A percentile compares a stretch with the other conserved stretches of the same genome.
phyloP scores from a whole-genome alignment of 2,797 vertebrate genomes.

The Adelosebastes latens region DNA sequence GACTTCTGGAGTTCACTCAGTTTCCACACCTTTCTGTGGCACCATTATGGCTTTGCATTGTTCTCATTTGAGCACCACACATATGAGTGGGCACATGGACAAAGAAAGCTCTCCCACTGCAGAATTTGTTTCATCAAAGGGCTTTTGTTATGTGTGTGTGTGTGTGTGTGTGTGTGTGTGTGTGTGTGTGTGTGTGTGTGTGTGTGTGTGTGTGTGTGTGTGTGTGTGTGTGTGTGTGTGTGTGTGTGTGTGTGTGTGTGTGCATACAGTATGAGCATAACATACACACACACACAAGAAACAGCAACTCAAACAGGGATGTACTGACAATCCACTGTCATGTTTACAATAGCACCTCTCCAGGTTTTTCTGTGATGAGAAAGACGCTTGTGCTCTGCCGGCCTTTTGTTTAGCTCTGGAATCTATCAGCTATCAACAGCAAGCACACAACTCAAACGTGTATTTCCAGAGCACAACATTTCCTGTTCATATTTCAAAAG shows the following conservation, averaged over 20 bases:
- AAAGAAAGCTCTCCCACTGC: slow-evolving; percentile 74
- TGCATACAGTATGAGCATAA: slow-evolving; percentile 58
- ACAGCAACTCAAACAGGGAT: slow-evolving; percentile 65
- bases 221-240: slow-evolving; percentile 24
- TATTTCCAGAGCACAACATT: slow-evolving; percentile 16
- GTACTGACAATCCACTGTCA: slow-evolving; percentile 73
- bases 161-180: slow-evolving; percentile 20
- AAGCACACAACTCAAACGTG: slow-evolving; percentile 39
- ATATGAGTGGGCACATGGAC: slow-evolving; percentile 65
- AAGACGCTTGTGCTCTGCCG: slow-evolving; percentile 52
- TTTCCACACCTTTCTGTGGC: slow-evolving; percentile 68
- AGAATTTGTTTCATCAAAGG: slow-evolving; percentile 77
- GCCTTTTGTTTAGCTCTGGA: slow-evolving; percentile 68
- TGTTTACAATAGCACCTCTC: slow-evolving; percentile 82
- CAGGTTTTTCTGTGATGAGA: slow-evolving; percentile 78
- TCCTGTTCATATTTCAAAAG: slow-evolving; percentile 10
- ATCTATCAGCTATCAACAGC: slow-evolving; percentile 69
- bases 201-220: slow-evolving; percentile 16
- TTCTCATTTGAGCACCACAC: slow-evolving; percentile 56
- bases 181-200: neutral
- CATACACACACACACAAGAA: slow-evolving; percentile 56
- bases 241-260: slow-evolving; percentile 12
- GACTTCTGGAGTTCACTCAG: slow-evolving; percentile 56
- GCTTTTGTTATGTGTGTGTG: slow-evolving; percentile 67
- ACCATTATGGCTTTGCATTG: slow-evolving; percentile 64